Evolutionary conservation across 2,888 invertebrate species (phyloP).

Genomic region (Cabera pusaria): DNA sequence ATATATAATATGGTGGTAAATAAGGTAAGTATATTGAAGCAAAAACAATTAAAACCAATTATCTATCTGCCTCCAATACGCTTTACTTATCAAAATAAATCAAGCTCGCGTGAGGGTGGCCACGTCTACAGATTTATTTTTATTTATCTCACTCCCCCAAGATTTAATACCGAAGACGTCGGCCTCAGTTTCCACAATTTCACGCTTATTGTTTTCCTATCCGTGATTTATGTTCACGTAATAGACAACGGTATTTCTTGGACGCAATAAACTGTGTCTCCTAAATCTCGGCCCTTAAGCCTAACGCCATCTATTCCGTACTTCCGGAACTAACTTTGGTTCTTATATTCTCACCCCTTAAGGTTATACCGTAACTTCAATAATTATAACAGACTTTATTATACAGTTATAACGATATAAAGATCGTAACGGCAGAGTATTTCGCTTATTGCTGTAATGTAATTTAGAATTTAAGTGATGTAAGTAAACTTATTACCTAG

Average conservation of each 20-base stretch:
- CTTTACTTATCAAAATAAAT: conserved; percentile 65
- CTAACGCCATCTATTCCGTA: conserved; percentile 53
- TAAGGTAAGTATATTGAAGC: no score
- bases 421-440: no score
- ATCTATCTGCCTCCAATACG: conserved; percentile 13
- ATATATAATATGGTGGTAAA: no score
- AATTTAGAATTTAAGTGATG: no score
- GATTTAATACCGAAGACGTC: conserved; percentile 79
- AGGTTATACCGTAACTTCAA: conserved; percentile 22
- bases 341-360: conserved; percentile 17
- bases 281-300: conserved; percentile 80
- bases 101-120: conserved; percentile 69
- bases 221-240: conserved; percentile 79
- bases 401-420: no score
- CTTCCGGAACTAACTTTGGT: conserved; percentile 32
- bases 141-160: conserved; percentile 82
- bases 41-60: neutral
- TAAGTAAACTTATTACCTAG: no score
- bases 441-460: no score
- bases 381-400: no score
- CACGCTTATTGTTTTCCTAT: conserved; percentile 84
- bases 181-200: conserved; percentile 82
- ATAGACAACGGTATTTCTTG: conserved; percentile 79
- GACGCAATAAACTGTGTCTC: conserved; percentile 81
- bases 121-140: conserved; percentile 71